These are phyloP conservation scores for Chrysomela aeneicollis DNA, from an alignment of 2,888 invertebrate species.

Conservation along the genomic window DNA sequence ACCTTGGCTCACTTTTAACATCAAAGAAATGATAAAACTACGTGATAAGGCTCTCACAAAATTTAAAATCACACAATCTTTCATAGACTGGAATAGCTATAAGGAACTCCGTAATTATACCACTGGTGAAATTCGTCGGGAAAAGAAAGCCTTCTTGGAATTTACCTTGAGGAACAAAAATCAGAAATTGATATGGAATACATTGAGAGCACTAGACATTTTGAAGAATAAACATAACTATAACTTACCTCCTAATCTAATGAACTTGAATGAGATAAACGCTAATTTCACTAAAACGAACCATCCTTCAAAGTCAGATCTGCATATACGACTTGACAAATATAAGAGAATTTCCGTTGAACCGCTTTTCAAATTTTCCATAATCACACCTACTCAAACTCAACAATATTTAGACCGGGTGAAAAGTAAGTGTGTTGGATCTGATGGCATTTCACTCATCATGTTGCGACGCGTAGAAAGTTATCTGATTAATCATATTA, in stretches of 20 bases:
- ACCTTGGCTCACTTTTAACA: background rate
- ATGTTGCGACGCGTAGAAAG: no score
- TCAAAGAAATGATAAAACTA: no score
- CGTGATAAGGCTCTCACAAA: slow-evolving; percentile 2
- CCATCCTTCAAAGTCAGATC: background rate
- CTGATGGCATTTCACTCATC: no score
- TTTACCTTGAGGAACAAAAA: background rate
- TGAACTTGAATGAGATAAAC: background rate
- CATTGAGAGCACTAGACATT: background rate
- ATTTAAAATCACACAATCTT: background rate
- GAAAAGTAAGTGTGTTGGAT: no score
- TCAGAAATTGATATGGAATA: slow-evolving; percentile 4
- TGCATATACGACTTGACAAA: background rate
- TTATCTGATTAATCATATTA: no score
- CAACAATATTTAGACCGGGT: no score
- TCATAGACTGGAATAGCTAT: background rate
- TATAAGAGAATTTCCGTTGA: background rate
- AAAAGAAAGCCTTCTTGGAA: slow-evolving; percentile 1
- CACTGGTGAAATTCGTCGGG: background rate
- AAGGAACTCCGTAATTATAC: slow-evolving; percentile 4
- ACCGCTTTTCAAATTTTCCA: no score
- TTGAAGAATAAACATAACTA: background rate
- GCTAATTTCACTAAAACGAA: background rate
- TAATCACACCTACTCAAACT: no score
- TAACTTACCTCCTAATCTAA: background rate